A percentile compares a stretch with the other conserved stretches of the same genome.
These are phyloP conservation scores for Manis pentadactyla DNA, from an alignment of 2,797 vertebrate genomes.

Conservation along the genomic window DNA sequence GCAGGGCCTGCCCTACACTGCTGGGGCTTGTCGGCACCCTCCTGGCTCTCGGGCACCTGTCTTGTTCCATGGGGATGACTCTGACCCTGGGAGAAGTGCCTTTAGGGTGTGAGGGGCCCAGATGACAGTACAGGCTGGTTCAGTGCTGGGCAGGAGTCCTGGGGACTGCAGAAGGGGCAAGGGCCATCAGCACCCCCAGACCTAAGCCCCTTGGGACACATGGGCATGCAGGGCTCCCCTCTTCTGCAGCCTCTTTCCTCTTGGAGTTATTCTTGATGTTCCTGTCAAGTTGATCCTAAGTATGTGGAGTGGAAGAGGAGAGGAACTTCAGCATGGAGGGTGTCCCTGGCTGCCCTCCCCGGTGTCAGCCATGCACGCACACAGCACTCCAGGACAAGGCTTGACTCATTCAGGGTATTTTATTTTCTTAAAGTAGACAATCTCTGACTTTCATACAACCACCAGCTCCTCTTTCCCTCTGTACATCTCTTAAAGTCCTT, in stretches of 20 bases:
- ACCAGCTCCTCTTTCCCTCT: conserved; percentile 69
- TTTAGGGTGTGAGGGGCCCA: neutral
- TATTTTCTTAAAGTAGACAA: conserved; percentile 93
- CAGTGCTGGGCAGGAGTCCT: neutral
- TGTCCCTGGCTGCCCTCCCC: neutral
- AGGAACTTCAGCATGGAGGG: neutral
- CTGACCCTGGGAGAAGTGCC: neutral
- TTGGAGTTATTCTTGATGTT: neutral
- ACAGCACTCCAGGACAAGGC: conserved; percentile 74
- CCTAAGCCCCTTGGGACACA: too few species aligned
- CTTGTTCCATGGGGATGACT: neutral
- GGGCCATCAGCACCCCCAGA: neutral
- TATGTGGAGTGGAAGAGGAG: neutral
- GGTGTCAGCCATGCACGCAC: neutral
- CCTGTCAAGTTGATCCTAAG: neutral
- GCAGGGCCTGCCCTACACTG: neutral
- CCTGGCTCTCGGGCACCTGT: neutral
- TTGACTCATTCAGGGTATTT: conserved; percentile 84
- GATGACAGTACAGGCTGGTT: neutral
- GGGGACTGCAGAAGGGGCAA: neutral
- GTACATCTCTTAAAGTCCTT: conserved; percentile 92
- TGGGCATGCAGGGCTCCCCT: too few species aligned
- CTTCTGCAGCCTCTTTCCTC: neutral
- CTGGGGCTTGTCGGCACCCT: neutral
- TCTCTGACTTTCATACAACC: conserved; percentile 81